Conservation (phyloP, 2,888 invertebrate genomes). For the Hipparchia semele region DNA sequence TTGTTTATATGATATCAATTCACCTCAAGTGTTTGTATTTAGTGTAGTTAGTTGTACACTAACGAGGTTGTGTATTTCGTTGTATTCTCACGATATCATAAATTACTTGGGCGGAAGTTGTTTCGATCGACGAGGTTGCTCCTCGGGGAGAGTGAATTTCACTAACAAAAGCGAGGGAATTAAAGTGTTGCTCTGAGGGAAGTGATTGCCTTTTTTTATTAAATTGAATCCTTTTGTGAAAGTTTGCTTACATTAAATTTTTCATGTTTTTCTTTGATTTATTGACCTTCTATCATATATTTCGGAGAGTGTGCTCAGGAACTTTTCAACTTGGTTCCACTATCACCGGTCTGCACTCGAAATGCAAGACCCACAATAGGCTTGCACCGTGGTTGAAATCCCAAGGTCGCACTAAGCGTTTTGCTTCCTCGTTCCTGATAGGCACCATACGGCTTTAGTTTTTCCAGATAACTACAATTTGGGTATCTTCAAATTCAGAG, state of each 20-base stretch:
- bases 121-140: slow-evolving; percentile 44
- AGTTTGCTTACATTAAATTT: neutral
- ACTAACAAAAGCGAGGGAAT: slow-evolving; percentile 41
- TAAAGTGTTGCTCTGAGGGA: slow-evolving; percentile 36
- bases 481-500: too few species aligned
- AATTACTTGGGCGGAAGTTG: slow-evolving; percentile 48
- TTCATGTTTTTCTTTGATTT: neutral
- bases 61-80: slow-evolving; percentile 42
- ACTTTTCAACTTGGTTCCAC: too few species aligned
- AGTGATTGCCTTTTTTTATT: slow-evolving; percentile 34
- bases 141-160: slow-evolving; percentile 45
- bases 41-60: neutral
- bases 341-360: too few species aligned
- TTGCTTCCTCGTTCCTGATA: too few species aligned
- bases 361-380: too few species aligned
- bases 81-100: slow-evolving; percentile 48
- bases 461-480: too few species aligned
- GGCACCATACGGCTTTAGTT: too few species aligned
- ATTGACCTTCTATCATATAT: neutral
- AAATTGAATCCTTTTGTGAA: slow-evolving; percentile 22
- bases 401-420: too few species aligned
- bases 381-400: too few species aligned
- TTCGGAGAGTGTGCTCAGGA: too few species aligned
- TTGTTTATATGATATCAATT: too few species aligned
- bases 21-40: too few species aligned